Evolutionary conservation across 2,113 vertebrate genomes (phyloP).

Genomic region (Scomber colias): DNA sequence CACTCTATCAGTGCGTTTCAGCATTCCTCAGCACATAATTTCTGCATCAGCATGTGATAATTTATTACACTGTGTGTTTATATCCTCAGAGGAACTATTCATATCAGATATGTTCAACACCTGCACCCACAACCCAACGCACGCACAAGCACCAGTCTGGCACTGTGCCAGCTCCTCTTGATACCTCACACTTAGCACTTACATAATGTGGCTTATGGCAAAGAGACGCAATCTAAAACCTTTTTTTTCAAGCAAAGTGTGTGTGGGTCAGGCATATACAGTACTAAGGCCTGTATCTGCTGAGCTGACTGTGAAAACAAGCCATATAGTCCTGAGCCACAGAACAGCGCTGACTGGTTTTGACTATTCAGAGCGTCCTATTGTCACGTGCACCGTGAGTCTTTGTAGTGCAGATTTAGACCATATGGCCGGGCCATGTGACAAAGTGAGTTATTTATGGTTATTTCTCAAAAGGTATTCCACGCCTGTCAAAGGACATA

Average conservation of each 20-base stretch:
- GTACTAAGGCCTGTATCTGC: slow-evolving; percentile 62
- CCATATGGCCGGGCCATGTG: slow-evolving; percentile 70
- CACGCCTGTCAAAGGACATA: slow-evolving; percentile 51
- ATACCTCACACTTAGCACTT: slow-evolving; percentile 71
- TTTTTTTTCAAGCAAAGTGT: slow-evolving; percentile 63
- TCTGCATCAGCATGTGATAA: slow-evolving; percentile 50
- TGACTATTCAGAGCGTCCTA: slow-evolving; percentile 34
- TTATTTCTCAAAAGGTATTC: slow-evolving; percentile 65
- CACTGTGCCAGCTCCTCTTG: slow-evolving; percentile 56
- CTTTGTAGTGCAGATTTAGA: slow-evolving; percentile 71
- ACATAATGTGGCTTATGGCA: slow-evolving; percentile 76
- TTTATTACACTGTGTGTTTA: slow-evolving; percentile 41
- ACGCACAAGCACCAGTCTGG: slow-evolving; percentile 38
- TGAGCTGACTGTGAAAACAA: slow-evolving; percentile 61
- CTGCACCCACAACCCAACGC: slow-evolving; percentile 58
- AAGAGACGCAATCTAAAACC: slow-evolving; percentile 64
- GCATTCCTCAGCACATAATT: slow-evolving; percentile 35
- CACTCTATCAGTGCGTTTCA: slow-evolving; percentile 18
- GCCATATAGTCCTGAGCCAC: slow-evolving; percentile 62
- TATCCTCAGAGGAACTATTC: slow-evolving; percentile 64
- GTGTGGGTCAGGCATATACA: slow-evolving; percentile 71
- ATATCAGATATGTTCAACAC: slow-evolving; percentile 65
- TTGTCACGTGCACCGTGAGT: slow-evolving; percentile 56
- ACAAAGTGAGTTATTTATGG: slow-evolving; percentile 71
- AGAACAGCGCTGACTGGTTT: slow-evolving; percentile 46